Conservation (phyloP, 1,140 invertebrate species). For the Drosophila truncata region DNA sequence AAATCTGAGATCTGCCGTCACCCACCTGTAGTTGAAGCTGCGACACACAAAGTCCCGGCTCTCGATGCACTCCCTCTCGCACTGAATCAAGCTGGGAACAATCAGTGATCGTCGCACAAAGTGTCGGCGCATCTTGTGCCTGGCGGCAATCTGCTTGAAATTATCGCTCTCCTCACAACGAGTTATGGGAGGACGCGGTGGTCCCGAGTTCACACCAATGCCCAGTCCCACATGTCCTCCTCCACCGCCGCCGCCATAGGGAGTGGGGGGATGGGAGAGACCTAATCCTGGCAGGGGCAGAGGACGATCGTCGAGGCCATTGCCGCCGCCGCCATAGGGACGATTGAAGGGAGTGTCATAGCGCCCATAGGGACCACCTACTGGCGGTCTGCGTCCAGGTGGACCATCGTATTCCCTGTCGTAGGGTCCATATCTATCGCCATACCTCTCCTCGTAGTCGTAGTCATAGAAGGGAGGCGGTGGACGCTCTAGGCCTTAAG, state of each 20-base stretch:
- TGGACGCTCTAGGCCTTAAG: constrained; percentile 75
- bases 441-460: constrained; percentile 81
- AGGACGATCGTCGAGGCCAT: constrained; percentile 70
- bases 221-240: constrained; percentile 55
- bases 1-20: constrained; percentile 17
- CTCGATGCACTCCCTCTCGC: constrained; percentile 93
- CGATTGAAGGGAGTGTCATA: constrained; percentile 78
- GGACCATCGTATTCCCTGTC: constrained; percentile 81
- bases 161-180: constrained; percentile 92
- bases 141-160: constrained; percentile 91
- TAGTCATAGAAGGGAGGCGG: constrained; percentile 80
- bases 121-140: constrained; percentile 91
- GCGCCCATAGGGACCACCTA: constrained; percentile 72
- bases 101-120: constrained; percentile 91
- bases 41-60: constrained; percentile 94
- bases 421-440: constrained; percentile 68
- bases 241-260: constrained; percentile 56
- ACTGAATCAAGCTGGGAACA: constrained; percentile 90
- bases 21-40: constrained; percentile 92
- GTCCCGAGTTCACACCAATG: constrained; percentile 61
- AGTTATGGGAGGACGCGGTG: constrained; percentile 80
- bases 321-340: constrained; percentile 60
- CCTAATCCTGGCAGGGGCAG: constrained; percentile 71
- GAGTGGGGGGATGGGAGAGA: constrained; percentile 54
- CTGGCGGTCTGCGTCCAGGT: constrained; percentile 78